phyloP scores from a whole-genome alignment of 2,888 invertebrate genomes.

The Eueremaeus valkanovi region DNA sequence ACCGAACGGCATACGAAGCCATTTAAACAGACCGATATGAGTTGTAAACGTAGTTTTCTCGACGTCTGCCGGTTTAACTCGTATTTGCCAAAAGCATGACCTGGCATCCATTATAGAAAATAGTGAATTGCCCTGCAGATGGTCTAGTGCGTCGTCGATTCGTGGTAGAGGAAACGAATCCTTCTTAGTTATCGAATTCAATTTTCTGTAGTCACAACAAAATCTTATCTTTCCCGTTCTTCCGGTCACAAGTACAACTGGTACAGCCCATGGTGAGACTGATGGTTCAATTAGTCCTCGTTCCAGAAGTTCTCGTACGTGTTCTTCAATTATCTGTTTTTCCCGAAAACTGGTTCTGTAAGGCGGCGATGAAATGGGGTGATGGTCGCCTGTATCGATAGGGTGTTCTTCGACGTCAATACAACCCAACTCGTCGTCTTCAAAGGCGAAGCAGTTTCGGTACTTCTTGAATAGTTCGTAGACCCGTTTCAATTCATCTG shows the following conservation, averaged over 20 bases:
- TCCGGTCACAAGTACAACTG: conserved; percentile 5
- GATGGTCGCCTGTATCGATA: too few relatives aligned
- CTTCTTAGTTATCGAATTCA: conserved; percentile 21
- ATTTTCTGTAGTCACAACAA: conserved; percentile 27
- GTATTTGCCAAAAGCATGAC: conserved; percentile 33
- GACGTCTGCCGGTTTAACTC: not conserved
- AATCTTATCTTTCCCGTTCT: not conserved
- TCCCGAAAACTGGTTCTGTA: too few relatives aligned
- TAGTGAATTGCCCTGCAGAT: not conserved
- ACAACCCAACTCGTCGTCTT: too few relatives aligned
- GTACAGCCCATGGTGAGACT: not conserved
- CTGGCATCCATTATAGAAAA: conserved; percentile 31
- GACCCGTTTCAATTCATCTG: too few relatives aligned
- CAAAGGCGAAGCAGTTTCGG: too few relatives aligned
- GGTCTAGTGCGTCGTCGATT: too few relatives aligned
- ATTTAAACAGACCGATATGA: conserved; percentile 37
- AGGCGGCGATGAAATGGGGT: too few relatives aligned
- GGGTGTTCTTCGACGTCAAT: too few relatives aligned
- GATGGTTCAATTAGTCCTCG: not conserved
- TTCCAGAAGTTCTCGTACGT: not conserved
- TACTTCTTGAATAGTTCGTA: too few relatives aligned
- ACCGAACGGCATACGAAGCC: conserved; percentile 40
- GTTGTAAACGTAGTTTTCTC: conserved; percentile 40
- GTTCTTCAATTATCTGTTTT: not conserved
- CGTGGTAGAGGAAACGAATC: too few relatives aligned